Base-by-base conservation (phyloP, 2,797 vertebrate species). In the Sus cebifrons region DNA sequence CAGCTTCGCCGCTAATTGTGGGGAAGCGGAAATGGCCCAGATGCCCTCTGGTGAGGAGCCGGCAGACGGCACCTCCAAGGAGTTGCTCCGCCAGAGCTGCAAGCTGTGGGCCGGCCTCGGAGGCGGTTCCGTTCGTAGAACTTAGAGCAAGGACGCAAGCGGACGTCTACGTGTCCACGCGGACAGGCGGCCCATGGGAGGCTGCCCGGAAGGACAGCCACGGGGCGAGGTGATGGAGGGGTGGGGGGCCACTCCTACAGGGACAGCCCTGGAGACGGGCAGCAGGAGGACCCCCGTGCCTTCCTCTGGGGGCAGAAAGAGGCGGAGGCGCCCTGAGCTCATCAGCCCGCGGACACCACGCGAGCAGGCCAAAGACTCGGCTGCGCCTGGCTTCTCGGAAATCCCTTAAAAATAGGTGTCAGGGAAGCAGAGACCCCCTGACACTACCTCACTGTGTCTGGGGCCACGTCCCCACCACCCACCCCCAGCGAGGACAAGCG, bases 201-300 rank as follows among this genome's bases (percentile, higher is more conserved):
- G 16, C 2, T 1, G 2, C 14, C 6, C 0, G 71, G 3, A 12
- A 3, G 32, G 83, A 3, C 32, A 3, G 54, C 36, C 12, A 0
- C 6, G 9, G 23, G n/a, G 40, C 2, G 3, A 6, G 12, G 10
- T 12, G 3, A 49, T 5, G 27, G 64, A 23, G 32, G 18, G 27
- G 18, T 49, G 44, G 44, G 44, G 44, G 44, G 44, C 6, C 44
- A 6, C 44, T 49, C 44, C 44, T 49, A 10, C 44, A 10, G 44
- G 44, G 9, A 49, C 44, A 49, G 44, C 44, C 44, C 44, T 49
- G 44, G 44, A 49, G 44, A 49, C 44, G 44, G 6, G 44, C 6
- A 1, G 6, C 44, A 49, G 44, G 44, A 49, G 44, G 44, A 49
- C 44, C 6, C 44, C 9, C 6, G 44, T 10, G 9, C 44, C 44